Evolutionary conservation across 2,888 invertebrate genomes (phyloP), one percentile per base, ranked within the genome.

Genomic region (Lithophane ornitopus): DNA sequence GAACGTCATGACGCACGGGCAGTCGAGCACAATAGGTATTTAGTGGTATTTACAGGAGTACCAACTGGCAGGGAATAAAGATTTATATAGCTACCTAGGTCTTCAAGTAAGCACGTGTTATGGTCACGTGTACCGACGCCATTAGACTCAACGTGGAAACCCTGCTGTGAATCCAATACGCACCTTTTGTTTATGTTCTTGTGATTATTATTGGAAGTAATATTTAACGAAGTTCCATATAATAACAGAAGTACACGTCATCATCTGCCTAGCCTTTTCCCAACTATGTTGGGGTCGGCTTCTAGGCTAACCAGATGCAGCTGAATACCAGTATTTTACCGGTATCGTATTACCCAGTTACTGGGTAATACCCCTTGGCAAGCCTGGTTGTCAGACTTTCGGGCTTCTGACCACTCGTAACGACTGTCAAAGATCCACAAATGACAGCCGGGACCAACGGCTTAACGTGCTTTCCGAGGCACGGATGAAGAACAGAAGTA

Each of bases 91-190:
- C 34, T n/a, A 52, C n/a, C 49, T 11, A 49, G 52, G 54, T 63
- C 54, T 78, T 66, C 54, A 72, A 66, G 67, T 70, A 70, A 78
- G 66, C 71, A 80, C 74, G 81, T 78, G 74, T 34, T 44, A 59
- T 59, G 62, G 63, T 70, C 84, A 85, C 85, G 87, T 82, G 76
- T 76, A 22, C 65, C 26, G n/a, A 61, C 76, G 41, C 54, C 62
- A 46, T 74, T 74, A 12, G 19, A 6, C 26, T 39, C 66, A 80
- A 85, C 78, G 84, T 85, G 78, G 77, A 87, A 84, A 74, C 81
- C 78, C 73, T 82, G 54, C 46, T 58, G 74, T 72, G 70, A 59
- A 63, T 73, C 41, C 70, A 79, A 80, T 71, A 73, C 56, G 12
- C 54, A 62, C n/a, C 65, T 41, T 68, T 66, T 74, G 70, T 73